Conservation (phyloP, 2,797 vertebrate species). For the Lacerta agilis region DNA sequence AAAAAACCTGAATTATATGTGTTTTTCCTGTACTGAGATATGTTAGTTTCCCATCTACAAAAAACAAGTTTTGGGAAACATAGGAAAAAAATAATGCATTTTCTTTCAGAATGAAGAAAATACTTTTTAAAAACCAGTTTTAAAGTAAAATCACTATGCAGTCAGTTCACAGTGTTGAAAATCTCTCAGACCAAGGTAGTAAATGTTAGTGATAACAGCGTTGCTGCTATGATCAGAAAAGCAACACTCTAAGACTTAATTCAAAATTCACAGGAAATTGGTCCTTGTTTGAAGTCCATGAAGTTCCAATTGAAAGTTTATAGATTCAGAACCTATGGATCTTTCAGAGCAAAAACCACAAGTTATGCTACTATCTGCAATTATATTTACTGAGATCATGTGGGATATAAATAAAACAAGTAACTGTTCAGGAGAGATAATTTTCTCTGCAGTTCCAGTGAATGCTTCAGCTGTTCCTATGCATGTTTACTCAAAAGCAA, state of each 20-base stretch:
- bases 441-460: not conserved
- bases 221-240: not conserved
- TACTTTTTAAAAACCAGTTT: not conserved
- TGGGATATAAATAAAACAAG: constrained; percentile 10
- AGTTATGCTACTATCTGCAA: not conserved
- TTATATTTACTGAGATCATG: not conserved
- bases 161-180: not conserved
- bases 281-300: not conserved
- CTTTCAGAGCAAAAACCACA: not conserved
- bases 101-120: not conserved
- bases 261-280: not conserved
- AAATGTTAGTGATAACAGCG: not conserved
- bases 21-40: not conserved
- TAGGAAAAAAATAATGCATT: not conserved
- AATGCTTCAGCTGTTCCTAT: not conserved
- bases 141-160: not conserved
- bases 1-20: not conserved
- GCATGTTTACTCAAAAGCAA: not conserved
- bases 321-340: not conserved
- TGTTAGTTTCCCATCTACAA: not conserved
- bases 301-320: not conserved
- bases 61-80: not conserved
- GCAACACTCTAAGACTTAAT: not conserved
- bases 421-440: not conserved
- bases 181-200: not conserved